Base-by-base conservation (phyloP, 37 sponge, comb jelly and placozoan genomes). In the Tethya wilhelma region DNA sequence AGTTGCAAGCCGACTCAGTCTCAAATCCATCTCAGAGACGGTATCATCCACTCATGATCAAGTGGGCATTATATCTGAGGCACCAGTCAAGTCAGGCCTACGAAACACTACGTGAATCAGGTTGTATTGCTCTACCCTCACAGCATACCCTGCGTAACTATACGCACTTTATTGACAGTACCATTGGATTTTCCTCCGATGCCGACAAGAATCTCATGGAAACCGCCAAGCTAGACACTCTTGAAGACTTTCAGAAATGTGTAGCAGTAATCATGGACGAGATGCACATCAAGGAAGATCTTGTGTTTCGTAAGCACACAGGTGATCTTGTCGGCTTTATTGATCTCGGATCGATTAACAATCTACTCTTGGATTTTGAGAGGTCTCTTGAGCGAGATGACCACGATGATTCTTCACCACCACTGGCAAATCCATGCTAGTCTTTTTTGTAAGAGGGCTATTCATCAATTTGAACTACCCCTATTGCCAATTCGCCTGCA, bases 11-110 rank as follows among this genome's bases (percentile, higher is more conserved):
- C 26, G 44, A 45, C n/a, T 43, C 45, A 28, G 32, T 45, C 12
- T 43, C 39, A 25, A 49, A 63, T 19, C 23, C 40, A 3, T 20
- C 42, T 30, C 30, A 30, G 32, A 64, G 64, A 45, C n/a, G 53
- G 2, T 64, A 67, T 66, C 67, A 78, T 42, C 79, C 79, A 42
- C 2, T 78, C 0, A 78, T 78, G 45, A 28, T 78, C 45, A 36
- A 40, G 43, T 78, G 64, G 64, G 64, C 67, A 31, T 28, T 78
- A 22, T 78, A 78, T 36, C 32, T 78, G 19, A 11, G 67, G 30
- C 79, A 78, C 44, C 67, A 30, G 12, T 78, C 79, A 23, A 64
- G 79, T 41, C 25, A 29, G 26, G 79, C 79, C 19, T 78, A 78
- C 42, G 79, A 78, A 41, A 38, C 67, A 1, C 44, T 78, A 12